Evolutionary conservation across 2,888 invertebrate species (phyloP), one percentile per base, ranked within the genome.

Genomic region (Thecocarcelia acutangulata): DNA sequence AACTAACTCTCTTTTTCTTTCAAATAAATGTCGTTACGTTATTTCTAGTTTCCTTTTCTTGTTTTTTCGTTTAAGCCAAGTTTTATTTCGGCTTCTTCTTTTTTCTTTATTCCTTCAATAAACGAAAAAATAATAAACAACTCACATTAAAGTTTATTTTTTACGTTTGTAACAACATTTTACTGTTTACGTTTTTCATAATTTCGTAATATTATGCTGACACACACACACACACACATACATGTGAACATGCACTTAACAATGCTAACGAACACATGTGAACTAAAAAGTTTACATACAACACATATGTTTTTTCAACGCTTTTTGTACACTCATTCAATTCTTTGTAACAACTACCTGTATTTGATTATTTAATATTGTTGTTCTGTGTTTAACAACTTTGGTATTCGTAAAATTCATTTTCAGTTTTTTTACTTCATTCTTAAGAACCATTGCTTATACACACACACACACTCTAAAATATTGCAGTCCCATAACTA

Each of bases 161-260:
- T 12, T 17, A 44, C 28, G 48, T 68, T 68, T 42, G 17, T 13
- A 42, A 64, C 64, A 64, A 56, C 17, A 48, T 19, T 64, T 56
- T 28, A 56, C 21, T 56, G 15, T 44, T 52, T 42, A 52, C 19
- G 3, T 61, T 58, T 68, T 58, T 63, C 17, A 61, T 21, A 72
- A 82, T 82, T 78, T 78, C 69, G 81, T 82, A 82, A 82, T 74
- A 50, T 48, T 63, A 46, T 42, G 64, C 40, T 77, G 37, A 24
- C 24, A 24, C 24, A 3, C 5, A 3, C 24, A 24, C 28, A 61
- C 5, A 63, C 13, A 24, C 37, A 61, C 6, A 64, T 11, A 33
- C 33, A 9, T 8, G 8, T 8, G 9, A 1, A 33, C 33, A 33
- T 33, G 24, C 24, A 48, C 19, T 56, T 59, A 58, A 59, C 46